These are phyloP conservation scores for Ophioninae sp. DNA, from an alignment of 2,888 invertebrate genomes.

Conservation along the genomic window DNA sequence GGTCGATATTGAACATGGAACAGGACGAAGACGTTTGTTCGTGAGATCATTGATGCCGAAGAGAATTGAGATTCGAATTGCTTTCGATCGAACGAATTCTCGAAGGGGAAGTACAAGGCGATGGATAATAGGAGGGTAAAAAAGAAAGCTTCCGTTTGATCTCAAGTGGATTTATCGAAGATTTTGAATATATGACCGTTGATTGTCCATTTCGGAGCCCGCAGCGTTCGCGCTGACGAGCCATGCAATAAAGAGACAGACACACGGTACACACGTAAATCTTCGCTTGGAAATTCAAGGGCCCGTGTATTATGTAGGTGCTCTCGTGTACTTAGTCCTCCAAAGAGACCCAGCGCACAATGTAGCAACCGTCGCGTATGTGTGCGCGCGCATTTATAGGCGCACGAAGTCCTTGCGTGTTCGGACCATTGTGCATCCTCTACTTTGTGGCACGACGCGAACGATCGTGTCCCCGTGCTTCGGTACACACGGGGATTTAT, in stretches of 20 bases:
- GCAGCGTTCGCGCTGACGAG: constrained; percentile 45
- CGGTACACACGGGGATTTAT: constrained; percentile 63
- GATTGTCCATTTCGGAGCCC: constrained; percentile 75
- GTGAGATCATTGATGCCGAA: neutral
- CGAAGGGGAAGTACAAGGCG: neutral
- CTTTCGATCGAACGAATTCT: constrained; percentile 12
- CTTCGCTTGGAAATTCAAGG: constrained; percentile 77
- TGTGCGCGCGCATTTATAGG: constrained; percentile 13
- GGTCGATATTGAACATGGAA: neutral
- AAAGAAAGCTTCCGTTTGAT: constrained; percentile 29
- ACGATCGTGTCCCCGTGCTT: constrained; percentile 57
- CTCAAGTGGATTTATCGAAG: constrained; percentile 42
- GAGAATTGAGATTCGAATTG: neutral
- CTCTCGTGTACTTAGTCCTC: constrained; percentile 53
- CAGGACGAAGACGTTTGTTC: neutral
- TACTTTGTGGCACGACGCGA: constrained; percentile 57
- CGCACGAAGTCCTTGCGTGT: constrained; percentile 31
- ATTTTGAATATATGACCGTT: constrained; percentile 57
- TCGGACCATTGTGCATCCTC: constrained; percentile 57
- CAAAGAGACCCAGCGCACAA: constrained; percentile 41
- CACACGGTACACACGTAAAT: constrained; percentile 68
- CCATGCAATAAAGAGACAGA: constrained; percentile 40
- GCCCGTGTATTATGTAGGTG: constrained; percentile 72
- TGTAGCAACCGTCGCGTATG: constrained; percentile 31
- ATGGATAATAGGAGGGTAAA: neutral